Conservation (phyloP, 2,113 vertebrate species). For the Malurus cyaneus region DNA sequence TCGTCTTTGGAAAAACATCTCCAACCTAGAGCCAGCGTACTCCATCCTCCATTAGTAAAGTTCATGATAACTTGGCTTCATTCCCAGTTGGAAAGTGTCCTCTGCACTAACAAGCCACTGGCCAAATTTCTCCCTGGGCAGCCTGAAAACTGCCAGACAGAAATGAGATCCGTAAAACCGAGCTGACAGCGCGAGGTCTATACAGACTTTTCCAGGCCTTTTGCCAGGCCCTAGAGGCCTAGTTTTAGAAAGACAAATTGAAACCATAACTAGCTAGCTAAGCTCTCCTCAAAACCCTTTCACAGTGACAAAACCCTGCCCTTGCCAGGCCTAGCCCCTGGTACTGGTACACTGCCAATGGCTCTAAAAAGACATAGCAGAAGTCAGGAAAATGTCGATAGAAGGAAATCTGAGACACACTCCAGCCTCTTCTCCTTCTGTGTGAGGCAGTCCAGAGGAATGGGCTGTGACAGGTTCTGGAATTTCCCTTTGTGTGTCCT, state of each 20-base stretch:
- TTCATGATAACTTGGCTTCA: background rate
- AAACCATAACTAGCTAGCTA: constrained; percentile 28
- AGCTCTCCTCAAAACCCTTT: background rate
- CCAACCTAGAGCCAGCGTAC: background rate
- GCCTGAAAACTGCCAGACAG: constrained; percentile 32
- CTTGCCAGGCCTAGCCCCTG: background rate
- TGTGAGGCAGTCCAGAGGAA: background rate
- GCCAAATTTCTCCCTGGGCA: constrained; percentile 43
- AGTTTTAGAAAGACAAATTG: constrained; percentile 51
- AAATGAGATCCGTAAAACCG: constrained; percentile 45
- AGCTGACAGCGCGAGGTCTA: constrained; percentile 10
- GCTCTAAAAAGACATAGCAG: background rate
- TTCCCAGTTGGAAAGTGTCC: constrained; percentile 2
- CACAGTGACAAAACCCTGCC: background rate
- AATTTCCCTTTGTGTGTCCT: background rate
- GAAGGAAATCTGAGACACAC: background rate
- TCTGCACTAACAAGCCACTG: background rate
- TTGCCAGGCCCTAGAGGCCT: constrained; percentile 47
- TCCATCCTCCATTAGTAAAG: background rate
- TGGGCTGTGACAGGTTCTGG: background rate
- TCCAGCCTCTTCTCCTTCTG: background rate
- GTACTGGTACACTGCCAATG: background rate
- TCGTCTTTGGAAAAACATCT: background rate
- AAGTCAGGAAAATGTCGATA: background rate
- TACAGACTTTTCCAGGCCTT: constrained; percentile 49